Evolutionary conservation across 2,797 vertebrate genomes (phyloP).

Genomic region (Hylomyscus alleni): DNA sequence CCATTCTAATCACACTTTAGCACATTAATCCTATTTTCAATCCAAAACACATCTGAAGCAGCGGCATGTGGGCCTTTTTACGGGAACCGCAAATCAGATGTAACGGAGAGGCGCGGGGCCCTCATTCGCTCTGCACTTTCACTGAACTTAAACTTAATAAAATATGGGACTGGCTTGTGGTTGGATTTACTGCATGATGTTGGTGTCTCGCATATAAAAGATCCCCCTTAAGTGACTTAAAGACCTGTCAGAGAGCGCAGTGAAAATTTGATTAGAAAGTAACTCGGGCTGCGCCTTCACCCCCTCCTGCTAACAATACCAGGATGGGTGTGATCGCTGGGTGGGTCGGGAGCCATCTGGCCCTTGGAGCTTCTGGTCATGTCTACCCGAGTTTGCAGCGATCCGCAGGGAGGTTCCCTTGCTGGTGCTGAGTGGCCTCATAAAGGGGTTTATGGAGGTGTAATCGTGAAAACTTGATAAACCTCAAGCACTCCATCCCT

Average conservation of each 20-base stretch:
- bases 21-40: slow-evolving; percentile 99
- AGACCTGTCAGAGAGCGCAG: slow-evolving; percentile 94
- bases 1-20: slow-evolving; percentile 99
- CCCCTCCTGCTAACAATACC: slow-evolving; percentile 81
- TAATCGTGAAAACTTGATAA: slow-evolving; percentile 86
- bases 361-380: background rate
- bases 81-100: slow-evolving; percentile 98
- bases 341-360: background rate
- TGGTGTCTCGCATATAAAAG: slow-evolving; percentile 94
- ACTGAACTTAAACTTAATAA: slow-evolving; percentile 98
- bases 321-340: slow-evolving; percentile 78
- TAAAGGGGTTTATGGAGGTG: slow-evolving; percentile 81
- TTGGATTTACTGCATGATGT: slow-evolving; percentile 96
- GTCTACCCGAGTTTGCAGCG: background rate
- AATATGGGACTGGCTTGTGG: slow-evolving; percentile 93
- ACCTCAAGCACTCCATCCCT: slow-evolving; percentile 81
- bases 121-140: slow-evolving; percentile 95
- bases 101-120: slow-evolving; percentile 95
- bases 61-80: slow-evolving; percentile 95
- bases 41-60: slow-evolving; percentile 97
- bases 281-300: slow-evolving; percentile 80
- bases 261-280: slow-evolving; percentile 93
- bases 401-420: background rate
- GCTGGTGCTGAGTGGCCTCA: slow-evolving; percentile 5
- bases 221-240: slow-evolving; percentile 95